These are phyloP conservation scores for Lacanobia oleracea DNA, from an alignment of 2,888 invertebrate species.

Conservation along the genomic window DNA sequence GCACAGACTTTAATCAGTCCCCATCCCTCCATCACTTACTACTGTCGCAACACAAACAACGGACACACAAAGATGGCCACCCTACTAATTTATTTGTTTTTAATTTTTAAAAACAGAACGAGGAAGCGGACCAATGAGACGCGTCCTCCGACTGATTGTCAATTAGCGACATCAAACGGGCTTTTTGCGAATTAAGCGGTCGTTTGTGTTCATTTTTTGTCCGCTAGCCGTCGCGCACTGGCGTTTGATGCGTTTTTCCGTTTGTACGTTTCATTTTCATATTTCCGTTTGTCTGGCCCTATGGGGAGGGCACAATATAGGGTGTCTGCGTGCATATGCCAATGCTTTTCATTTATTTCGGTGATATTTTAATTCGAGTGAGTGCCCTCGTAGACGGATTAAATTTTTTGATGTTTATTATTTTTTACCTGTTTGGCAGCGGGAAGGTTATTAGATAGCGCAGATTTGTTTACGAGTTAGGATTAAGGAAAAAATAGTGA, in stretches of 20 bases:
- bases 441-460: neutral
- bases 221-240: conserved; percentile 80
- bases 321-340: conserved; percentile 67
- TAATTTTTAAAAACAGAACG: conserved; percentile 89
- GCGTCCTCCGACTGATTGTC: conserved; percentile 90
- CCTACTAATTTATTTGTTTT: conserved; percentile 88
- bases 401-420: conserved; percentile 32
- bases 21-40: conserved; percentile 23
- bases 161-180: conserved; percentile 91
- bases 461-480: neutral
- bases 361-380: conserved; percentile 82
- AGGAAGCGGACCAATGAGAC: conserved; percentile 88
- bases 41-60: conserved; percentile 61
- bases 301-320: conserved; percentile 78
- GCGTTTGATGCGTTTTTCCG: conserved; percentile 88
- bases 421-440: conserved; percentile 3
- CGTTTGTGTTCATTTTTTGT: conserved; percentile 89
- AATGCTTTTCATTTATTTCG: conserved; percentile 72
- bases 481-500: neutral
- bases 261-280: conserved; percentile 89
- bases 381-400: conserved; percentile 75
- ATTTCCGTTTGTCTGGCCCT: conserved; percentile 88
- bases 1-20: conserved; percentile 26
- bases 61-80: conserved; percentile 78
- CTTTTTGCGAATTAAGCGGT: conserved; percentile 90